Evolutionary conservation across 2,113 vertebrate species (phyloP).

Genomic region (Orthonyx spaldingii): DNA sequence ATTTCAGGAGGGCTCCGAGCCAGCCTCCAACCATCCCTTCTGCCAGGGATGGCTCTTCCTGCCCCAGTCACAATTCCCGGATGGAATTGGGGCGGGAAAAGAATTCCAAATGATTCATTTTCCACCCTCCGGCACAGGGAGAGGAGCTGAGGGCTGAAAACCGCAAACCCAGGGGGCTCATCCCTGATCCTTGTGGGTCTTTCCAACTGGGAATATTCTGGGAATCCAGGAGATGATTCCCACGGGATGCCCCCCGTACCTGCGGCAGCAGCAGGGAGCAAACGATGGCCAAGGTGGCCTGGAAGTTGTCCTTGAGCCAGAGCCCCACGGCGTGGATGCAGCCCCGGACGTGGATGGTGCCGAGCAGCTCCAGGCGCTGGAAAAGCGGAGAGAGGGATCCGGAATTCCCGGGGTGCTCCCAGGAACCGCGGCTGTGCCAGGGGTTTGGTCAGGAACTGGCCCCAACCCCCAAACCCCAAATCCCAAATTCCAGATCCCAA

Average conservation of each 20-base stretch:
- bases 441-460: too few relatives aligned
- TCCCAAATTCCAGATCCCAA: too few relatives aligned
- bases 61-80: background rate
- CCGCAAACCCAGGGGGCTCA: too few relatives aligned
- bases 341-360: slow-evolving; percentile 82
- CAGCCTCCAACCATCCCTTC: too few relatives aligned
- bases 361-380: slow-evolving; percentile 80
- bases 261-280: slow-evolving; percentile 83
- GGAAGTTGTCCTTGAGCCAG: slow-evolving; percentile 88
- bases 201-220: fast-evolving
- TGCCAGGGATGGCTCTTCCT: background rate
- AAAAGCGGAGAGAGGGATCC: background rate
- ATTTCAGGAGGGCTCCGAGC: background rate
- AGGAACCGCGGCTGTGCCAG: fast-evolving
- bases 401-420: fast-evolving
- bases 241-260: background rate
- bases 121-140: too few relatives aligned
- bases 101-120: fast-evolving
- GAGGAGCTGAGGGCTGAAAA: too few relatives aligned
- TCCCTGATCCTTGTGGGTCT: fast-evolving
- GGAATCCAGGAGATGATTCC: fast-evolving
- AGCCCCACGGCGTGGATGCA: slow-evolving; percentile 88
- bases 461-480: too few relatives aligned
- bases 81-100: fast-evolving
- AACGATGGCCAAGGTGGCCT: slow-evolving; percentile 78